Base-by-base conservation (phyloP, 2,113 vertebrate genomes). In the Tetraodon nigroviridis region DNA sequence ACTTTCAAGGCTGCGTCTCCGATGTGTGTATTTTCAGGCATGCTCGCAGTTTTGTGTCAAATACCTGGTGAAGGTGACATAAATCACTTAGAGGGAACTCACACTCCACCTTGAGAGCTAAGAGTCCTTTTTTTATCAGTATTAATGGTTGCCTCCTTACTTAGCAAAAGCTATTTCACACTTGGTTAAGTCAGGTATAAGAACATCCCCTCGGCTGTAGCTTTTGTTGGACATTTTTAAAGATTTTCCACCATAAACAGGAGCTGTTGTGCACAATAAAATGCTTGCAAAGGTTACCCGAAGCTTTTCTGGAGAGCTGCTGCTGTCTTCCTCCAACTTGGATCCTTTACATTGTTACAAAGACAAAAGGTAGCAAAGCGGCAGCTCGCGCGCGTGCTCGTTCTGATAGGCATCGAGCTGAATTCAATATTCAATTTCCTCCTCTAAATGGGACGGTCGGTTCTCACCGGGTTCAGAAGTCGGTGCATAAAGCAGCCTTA, bases 91-190 rank as follows among this genome's bases (percentile, higher is more conserved):
- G 79, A 51, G 65, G 78, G 78, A 85, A 84, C 81, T 86, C 86
- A 81, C 83, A 89, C 86, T 85, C 86, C 88, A 91, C 90, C 89
- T 91, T 90, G 87, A 90, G 87, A 86, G 76, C 79, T 88, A 83
- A 84, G 87, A 82, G 79, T 80, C 79, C 78, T 69, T 61, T 79
- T 91, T 87, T 90, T 89, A 91, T 91, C 86, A 90, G 87, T 89
- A 92, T 92, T 92, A 92, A 91, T 91, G 86, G 88, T 86, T 85
- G 87, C 85, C 84, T 84, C 84, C 84, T 85, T 88, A 89, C 87
- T 89, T 89, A 89, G 87, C 87, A 83, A 86, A 89, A 90, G 88
- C 88, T 89, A 92, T 92, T 92, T 90, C 89, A 91, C 90, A 92
- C 87, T 89, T 91, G 89, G 90, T 86, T 91, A 90, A 84, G 74